phyloP scores from a whole-genome alignment of 2,797 vertebrate genomes.

The Sebastes ruberrimus region DNA sequence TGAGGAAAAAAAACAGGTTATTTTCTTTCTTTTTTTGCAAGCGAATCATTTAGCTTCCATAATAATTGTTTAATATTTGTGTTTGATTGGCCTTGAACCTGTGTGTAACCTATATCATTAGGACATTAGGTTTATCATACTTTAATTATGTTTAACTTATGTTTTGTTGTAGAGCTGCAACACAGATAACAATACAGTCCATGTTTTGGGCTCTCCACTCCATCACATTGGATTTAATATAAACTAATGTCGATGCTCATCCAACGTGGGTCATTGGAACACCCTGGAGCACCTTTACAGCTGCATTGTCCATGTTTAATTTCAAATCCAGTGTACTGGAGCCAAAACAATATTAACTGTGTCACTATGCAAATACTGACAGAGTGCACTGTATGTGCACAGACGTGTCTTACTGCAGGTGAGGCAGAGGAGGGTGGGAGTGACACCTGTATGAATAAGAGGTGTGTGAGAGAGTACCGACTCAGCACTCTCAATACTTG shows the following conservation, averaged over 20 bases:
- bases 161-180: neutral
- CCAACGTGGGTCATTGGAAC: neutral
- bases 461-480: slow-evolving; percentile 37
- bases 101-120: neutral
- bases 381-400: neutral
- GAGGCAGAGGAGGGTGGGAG: slow-evolving; percentile 10
- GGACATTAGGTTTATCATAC: neutral
- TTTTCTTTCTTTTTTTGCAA: neutral
- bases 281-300: neutral
- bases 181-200: neutral
- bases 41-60: neutral
- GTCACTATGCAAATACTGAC: neutral
- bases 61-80: neutral
- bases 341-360: neutral
- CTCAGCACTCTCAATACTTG: slow-evolving; percentile 12
- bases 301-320: neutral
- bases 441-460: slow-evolving; percentile 37
- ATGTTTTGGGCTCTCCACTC: neutral
- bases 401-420: slow-evolving; percentile 14
- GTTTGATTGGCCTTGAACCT: neutral
- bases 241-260: neutral
- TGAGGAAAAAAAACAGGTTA: neutral
- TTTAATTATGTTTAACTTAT: neutral
- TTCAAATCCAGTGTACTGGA: neutral
- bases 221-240: too few relatives aligned